Base-by-base conservation (phyloP, 2,797 vertebrate genomes). In the Peromyscus melanophrys region DNA sequence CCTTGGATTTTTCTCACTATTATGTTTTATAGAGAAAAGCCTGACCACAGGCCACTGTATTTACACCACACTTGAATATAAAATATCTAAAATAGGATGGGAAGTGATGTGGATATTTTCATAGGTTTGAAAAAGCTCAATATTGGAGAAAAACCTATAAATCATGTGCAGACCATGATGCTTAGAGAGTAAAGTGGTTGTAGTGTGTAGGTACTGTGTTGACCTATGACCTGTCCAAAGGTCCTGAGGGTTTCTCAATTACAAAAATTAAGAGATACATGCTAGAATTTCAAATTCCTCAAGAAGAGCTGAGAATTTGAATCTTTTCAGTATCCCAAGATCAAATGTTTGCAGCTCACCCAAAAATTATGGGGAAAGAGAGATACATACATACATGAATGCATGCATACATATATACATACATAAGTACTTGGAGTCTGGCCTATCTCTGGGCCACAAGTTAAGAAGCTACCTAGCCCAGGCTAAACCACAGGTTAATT, bases 81-180 rank as follows among this genome's bases (percentile, higher is more conserved):
- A 81, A 88, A 67, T 83, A 71, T 52, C 65, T 77, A 67, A 89
- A 76, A 84, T 59, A 37, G 81, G 85, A 89, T 71, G 37, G 85
- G 75, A 46, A 85, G 37, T 75, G 81, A 93, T 23, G 14, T 9
- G 67, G 27, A 89, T 61, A 90, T 61, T 83, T 84, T 95, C 63
- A 85, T 27, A 65, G 59, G 84, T 84, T 80, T 89, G 25, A 86
- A 87, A 91, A 89, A 82, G 55, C 61, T 95, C 43, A 46, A 9
- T 9, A 71, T n/a, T 90, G 19, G 43, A 69, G 37, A 87, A 95
- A 57, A 84, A 86, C 6, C 14, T 37, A 12, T 6, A 43, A 75
- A 27, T 13, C 37, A 69, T 2, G 55, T 40, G 29, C 71, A 78
- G 92, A 90, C 1, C 27, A 29, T 40, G 94, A 0, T 25, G 49